Conservation (phyloP, 2,113 vertebrate species). For the Sapayoa aenigma region DNA sequence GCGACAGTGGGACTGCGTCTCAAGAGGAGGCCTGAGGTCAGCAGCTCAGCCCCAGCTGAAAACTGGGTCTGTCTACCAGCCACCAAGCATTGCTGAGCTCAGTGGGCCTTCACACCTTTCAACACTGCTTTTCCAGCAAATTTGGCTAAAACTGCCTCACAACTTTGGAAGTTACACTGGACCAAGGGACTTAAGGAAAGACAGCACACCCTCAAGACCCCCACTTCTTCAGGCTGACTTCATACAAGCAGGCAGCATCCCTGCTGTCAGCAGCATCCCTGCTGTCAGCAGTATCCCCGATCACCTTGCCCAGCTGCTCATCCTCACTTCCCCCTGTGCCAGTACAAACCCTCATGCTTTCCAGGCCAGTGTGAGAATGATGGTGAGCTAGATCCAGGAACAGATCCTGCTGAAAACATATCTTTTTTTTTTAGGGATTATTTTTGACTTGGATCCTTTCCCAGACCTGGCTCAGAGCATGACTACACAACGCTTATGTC, state of each 20-base stretch:
- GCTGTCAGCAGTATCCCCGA: not conserved
- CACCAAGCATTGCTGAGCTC: not conserved
- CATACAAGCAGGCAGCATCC: not conserved
- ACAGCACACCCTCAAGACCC: not conserved
- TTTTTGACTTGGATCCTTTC: conserved; percentile 56
- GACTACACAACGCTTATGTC: conserved; percentile 50
- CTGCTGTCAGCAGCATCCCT: not conserved
- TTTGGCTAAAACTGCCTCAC: not conserved
- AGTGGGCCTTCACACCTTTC: not conserved
- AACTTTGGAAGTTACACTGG: not conserved
- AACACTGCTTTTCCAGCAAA: not conserved
- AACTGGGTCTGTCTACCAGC: not conserved
- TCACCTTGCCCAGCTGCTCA: not conserved
- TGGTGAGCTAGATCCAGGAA: not conserved
- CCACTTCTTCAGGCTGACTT: not conserved
- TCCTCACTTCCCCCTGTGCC: not conserved
- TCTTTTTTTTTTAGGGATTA: not conserved
- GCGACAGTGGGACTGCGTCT: not conserved
- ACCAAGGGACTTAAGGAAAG: rapidly evolving
- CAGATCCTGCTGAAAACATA: conserved; percentile 20
- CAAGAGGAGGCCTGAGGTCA: not conserved
- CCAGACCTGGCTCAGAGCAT: conserved; percentile 39
- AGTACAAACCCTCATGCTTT: not conserved
- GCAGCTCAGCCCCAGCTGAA: not conserved
- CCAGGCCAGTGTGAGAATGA: not conserved